Evolutionary conservation across 1,140 invertebrate species (phyloP).

Genomic region (Idris sp.): DNA sequence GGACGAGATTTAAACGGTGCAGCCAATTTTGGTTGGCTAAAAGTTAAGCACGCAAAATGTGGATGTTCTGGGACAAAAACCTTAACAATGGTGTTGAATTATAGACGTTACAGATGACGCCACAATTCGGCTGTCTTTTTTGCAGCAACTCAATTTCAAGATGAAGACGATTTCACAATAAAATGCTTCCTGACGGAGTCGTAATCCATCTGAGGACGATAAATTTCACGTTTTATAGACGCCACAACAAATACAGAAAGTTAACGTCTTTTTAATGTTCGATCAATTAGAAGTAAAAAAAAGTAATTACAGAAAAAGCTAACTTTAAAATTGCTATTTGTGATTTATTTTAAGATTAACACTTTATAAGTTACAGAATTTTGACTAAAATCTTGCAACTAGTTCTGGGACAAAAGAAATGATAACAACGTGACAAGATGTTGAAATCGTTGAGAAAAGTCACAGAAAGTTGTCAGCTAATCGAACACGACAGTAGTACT

Average conservation of each 20-base stretch:
- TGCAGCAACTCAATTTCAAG: slow-evolving; percentile 22
- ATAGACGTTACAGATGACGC: slow-evolving; percentile 57
- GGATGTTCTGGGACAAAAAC: slow-evolving; percentile 48
- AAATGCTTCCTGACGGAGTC: slow-evolving; percentile 52
- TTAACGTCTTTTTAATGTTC: background rate
- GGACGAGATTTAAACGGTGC: slow-evolving; percentile 23
- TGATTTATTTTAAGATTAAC: too few species aligned
- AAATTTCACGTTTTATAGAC: slow-evolving; percentile 50
- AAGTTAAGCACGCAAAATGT: slow-evolving; percentile 31
- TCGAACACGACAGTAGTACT: slow-evolving; percentile 54
- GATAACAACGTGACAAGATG: slow-evolving; percentile 56
- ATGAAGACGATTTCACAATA: slow-evolving; percentile 46
- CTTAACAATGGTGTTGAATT: slow-evolving; percentile 55
- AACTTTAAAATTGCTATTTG: too few species aligned
- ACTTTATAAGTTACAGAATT: too few species aligned
- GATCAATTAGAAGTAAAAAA: slow-evolving; percentile 28
- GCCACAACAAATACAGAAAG: slow-evolving; percentile 32
- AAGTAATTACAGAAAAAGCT: too few species aligned
- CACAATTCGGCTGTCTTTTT: slow-evolving; percentile 39
- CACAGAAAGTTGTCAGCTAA: slow-evolving; percentile 38
- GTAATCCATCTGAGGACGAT: slow-evolving; percentile 58
- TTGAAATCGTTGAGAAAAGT: slow-evolving; percentile 43
- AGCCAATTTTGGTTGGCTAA: slow-evolving; percentile 14
- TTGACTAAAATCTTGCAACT: too few species aligned
- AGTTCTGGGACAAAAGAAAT: slow-evolving; percentile 40